These are phyloP conservation scores for Luperina testacea DNA, from an alignment of 2,888 invertebrate species.

Conservation along the genomic window DNA sequence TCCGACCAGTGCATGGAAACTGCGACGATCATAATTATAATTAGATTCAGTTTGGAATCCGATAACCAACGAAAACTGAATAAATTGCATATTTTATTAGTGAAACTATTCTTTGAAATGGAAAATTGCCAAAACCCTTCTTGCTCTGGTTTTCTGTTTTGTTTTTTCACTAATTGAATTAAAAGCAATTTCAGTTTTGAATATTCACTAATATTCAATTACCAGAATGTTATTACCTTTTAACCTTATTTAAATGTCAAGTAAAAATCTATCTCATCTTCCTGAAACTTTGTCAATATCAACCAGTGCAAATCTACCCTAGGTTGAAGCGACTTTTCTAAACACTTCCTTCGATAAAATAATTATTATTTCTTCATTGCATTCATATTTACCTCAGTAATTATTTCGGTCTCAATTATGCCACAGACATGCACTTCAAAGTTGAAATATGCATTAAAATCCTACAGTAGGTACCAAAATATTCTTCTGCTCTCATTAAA, in stretches of 20 bases:
- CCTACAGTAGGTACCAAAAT: constrained; percentile 4
- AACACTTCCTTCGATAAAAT: background rate
- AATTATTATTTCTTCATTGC: constrained; percentile 3
- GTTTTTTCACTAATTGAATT: background rate
- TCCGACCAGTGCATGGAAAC: constrained; percentile 16
- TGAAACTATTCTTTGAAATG: background rate
- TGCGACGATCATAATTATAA: background rate
- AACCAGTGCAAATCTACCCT: too few relatives aligned
- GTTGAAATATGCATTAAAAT: constrained; percentile 16
- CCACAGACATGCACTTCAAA: background rate
- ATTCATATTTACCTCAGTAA: background rate
- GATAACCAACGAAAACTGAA: background rate
- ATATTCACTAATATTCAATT: background rate
- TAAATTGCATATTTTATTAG: background rate
- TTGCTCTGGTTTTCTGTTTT: background rate
- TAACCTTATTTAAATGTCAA: background rate
- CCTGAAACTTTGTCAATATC: background rate
- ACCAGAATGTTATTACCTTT: background rate
- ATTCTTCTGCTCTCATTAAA: constrained; percentile 15
- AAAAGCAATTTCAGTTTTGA: background rate
- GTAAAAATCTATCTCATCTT: background rate
- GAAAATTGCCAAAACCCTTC: background rate
- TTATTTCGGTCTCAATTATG: background rate
- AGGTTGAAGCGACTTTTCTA: background rate
- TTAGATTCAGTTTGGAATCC: background rate